Base-by-base conservation (phyloP, 2,888 invertebrate species). In the Drosophila incognita region DNA sequence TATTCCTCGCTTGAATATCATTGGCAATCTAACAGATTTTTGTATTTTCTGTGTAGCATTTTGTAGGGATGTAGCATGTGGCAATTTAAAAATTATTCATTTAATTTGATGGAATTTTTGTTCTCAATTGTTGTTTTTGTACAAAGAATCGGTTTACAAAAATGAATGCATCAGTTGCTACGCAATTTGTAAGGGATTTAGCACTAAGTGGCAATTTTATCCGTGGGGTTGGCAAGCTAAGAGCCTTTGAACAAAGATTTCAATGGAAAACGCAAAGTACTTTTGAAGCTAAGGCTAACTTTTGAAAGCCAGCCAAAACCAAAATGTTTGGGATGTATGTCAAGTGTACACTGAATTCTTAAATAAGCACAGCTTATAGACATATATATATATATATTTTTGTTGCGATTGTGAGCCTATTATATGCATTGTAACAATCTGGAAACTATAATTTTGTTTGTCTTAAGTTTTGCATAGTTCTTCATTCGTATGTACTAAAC, bases 121-220 rank as follows among this genome's bases (percentile, higher is more conserved):
- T 21, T 42, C 21, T 6, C 42, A 42, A 42, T 42, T 42, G 21
- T 42, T 42, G 21, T 11, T 42, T 6, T 21, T 42, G 21, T 21
- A 42, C 42, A 21, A 13, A 21, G 2, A 21, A 42, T 13, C 7
- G 0, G 1, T 13, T 6, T 42, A 4, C 3, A 21, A 21, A 46
- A 46, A 46, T 21, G 2, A 46, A 58, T 62, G 38, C 42, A 6
- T 58, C 35, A 27, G 11, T 62, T 52, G 35, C 36, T 13, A 33
- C 35, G 33, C 31, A 36, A 54, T 58, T 58, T 36, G 24, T 24
- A 24, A 11, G 33, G 13, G 29, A 27, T 54, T 35, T 46, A 2
- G 27, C 54, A 54, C 56, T 42, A 13, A 42, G 29, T 24, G 38
- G 48, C 15, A 54, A 24, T 58, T 62, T 36, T 29, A 49, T n/a